phyloP scores from a whole-genome alignment of 2,797 vertebrate species.

The Octomys mimax region DNA sequence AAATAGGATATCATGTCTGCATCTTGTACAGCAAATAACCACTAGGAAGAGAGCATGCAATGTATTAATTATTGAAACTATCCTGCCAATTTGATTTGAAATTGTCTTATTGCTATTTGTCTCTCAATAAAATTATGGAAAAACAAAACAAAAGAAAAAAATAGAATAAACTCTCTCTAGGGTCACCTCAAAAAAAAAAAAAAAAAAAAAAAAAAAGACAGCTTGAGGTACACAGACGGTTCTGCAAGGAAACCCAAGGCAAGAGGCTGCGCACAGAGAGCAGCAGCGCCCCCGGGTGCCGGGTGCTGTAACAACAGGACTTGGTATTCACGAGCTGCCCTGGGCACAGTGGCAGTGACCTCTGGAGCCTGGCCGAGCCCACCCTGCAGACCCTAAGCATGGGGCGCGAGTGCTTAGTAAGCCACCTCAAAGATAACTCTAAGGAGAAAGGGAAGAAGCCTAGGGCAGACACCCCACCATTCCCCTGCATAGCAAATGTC shows the following conservation, averaged over 20 bases:
- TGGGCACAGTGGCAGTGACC: background rate
- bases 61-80: too few relatives aligned
- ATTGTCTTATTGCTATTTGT: too few relatives aligned
- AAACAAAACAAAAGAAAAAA: too few relatives aligned
- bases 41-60: too few relatives aligned
- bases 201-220: too few relatives aligned
- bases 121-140: too few relatives aligned
- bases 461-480: background rate
- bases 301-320: background rate
- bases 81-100: too few relatives aligned
- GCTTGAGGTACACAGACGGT: background rate
- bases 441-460: background rate
- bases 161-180: too few relatives aligned
- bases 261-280: background rate
- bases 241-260: background rate
- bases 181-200: too few relatives aligned
- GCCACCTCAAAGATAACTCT: background rate
- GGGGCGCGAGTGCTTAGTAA: background rate
- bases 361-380: rapidly evolving
- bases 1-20: too few relatives aligned
- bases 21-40: too few relatives aligned
- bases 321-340: rapidly evolving
- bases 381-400: rapidly evolving
- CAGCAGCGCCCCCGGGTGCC: slow-evolving; percentile 59
- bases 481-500: background rate